Conservation (phyloP, 2,888 invertebrate genomes). For the Chydorus sphaericus region DNA sequence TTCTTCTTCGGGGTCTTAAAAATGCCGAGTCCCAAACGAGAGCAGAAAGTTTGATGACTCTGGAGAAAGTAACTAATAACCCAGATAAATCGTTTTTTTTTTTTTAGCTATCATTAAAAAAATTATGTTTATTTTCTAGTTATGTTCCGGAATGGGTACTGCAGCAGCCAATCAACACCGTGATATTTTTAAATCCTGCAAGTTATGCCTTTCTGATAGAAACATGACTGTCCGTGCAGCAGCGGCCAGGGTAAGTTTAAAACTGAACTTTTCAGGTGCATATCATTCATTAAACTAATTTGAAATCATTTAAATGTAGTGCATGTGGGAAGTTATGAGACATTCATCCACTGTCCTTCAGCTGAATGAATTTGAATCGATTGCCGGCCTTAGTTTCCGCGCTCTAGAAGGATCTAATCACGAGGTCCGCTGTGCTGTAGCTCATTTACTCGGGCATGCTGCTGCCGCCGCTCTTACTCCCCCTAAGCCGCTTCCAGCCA, state of each 20-base stretch:
- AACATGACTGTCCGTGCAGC: conserved; percentile 85
- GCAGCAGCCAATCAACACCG: conserved; percentile 73
- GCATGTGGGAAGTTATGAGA: conserved; percentile 74
- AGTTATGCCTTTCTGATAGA: conserved; percentile 75
- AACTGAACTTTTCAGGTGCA: conserved; percentile 6
- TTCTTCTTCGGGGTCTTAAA: conserved; percentile 73
- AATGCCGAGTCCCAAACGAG: conserved; percentile 92
- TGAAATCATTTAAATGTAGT: conserved; percentile 35
- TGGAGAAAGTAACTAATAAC: conserved; percentile 60
- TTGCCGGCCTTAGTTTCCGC: conserved; percentile 79
- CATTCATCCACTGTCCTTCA: conserved; percentile 65
- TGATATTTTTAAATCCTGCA: conserved; percentile 81
- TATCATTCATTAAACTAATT: conserved; percentile 9
- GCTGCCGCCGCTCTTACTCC: conserved; percentile 67
- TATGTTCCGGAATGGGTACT: conserved; percentile 84
- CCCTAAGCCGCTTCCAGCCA: conserved; percentile 19
- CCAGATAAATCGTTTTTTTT: too few species aligned
- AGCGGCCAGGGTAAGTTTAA: conserved; percentile 53
- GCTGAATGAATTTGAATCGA: conserved; percentile 77
- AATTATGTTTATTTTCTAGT: conserved; percentile 30
- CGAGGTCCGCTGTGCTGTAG: conserved; percentile 79
- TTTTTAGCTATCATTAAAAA: conserved; percentile 3
- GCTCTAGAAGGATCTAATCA: conserved; percentile 85
- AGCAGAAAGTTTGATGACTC: conserved; percentile 90
- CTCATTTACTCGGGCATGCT: conserved; percentile 74